These are phyloP conservation scores for Prolemur simus DNA, from an alignment of 2,113 vertebrate species.

Conservation along the genomic window DNA sequence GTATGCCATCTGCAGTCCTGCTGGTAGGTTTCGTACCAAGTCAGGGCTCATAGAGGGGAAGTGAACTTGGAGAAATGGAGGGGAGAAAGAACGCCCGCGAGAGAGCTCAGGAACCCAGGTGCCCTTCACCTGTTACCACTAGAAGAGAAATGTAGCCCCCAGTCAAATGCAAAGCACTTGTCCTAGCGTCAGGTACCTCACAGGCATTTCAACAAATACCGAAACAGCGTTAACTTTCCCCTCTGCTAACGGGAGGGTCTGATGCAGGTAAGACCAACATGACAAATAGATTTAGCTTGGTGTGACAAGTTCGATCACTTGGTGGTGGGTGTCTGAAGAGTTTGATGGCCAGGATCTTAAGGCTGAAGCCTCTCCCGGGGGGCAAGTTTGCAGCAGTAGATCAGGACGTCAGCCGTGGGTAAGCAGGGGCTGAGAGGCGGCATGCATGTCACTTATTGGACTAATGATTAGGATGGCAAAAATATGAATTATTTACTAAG, in stretches of 20 bases:
- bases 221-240: no score
- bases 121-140: no score
- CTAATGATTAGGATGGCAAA: accelerated
- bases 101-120: not conserved
- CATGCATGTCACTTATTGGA: accelerated
- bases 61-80: not conserved
- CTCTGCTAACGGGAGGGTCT: accelerated
- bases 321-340: accelerated
- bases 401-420: accelerated
- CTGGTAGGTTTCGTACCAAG: accelerated
- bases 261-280: no score
- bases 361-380: no score
- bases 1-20: not conserved
- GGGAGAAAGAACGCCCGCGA: not conserved
- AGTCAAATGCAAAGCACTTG: not conserved
- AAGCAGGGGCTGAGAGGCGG: no score
- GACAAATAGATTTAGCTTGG: not conserved
- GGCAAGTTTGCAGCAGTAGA: accelerated
- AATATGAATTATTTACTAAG: no score
- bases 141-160: not conserved
- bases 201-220: accelerated
- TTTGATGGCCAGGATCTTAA: accelerated
- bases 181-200: accelerated
- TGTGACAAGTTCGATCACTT: accelerated
- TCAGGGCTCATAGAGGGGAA: accelerated